Percentiles rank a stretch among this genome's conserved stretches.
phyloP scores from a whole-genome alignment of 1,140 invertebrate species.

The Drosophila miranda region DNA sequence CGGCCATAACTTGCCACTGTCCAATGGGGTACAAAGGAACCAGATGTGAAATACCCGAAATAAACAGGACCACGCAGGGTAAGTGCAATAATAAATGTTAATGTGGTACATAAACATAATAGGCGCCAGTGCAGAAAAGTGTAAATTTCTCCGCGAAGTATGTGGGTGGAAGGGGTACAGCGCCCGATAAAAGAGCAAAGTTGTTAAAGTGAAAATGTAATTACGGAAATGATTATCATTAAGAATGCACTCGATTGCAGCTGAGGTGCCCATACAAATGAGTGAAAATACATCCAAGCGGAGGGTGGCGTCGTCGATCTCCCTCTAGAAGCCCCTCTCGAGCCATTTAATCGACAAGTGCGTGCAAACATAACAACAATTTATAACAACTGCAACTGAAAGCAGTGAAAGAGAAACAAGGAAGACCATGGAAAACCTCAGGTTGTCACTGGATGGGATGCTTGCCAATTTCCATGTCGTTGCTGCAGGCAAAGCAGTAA shows the following conservation, averaged over 20 bases:
- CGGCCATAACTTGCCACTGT: constrained; percentile 87
- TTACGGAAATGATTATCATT: constrained; percentile 81
- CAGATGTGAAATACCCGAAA: constrained; percentile 86
- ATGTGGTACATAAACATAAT: constrained; percentile 20
- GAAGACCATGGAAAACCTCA: constrained; percentile 40
- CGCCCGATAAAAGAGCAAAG: constrained; percentile 1
- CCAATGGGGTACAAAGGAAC: constrained; percentile 86
- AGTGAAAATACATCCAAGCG: constrained; percentile 9
- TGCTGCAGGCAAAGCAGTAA: constrained; percentile 9
- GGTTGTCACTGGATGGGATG: constrained; percentile 42
- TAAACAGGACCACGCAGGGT: constrained; percentile 76
- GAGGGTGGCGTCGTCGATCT: not conserved
- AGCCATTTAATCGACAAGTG: constrained; percentile 52
- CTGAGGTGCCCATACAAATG: constrained; percentile 31
- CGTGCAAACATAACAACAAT: constrained; percentile 59
- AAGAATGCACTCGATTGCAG: constrained; percentile 67
- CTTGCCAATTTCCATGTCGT: constrained; percentile 34
- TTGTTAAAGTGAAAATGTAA: constrained; percentile 65
- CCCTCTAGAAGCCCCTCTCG: constrained; percentile 19
- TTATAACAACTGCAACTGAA: constrained; percentile 44
- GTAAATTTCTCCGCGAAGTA: not conserved
- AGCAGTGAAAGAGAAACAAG: constrained; percentile 32
- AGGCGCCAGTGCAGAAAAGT: constrained; percentile 6
- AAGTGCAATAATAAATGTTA: constrained; percentile 72
- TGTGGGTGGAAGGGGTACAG: no score